A percentile compares a stretch with the other conserved stretches of the same genome.
These are phyloP conservation scores for Megalurothrips usitatus DNA, from an alignment of 2,888 invertebrate species.

Conservation along the genomic window DNA sequence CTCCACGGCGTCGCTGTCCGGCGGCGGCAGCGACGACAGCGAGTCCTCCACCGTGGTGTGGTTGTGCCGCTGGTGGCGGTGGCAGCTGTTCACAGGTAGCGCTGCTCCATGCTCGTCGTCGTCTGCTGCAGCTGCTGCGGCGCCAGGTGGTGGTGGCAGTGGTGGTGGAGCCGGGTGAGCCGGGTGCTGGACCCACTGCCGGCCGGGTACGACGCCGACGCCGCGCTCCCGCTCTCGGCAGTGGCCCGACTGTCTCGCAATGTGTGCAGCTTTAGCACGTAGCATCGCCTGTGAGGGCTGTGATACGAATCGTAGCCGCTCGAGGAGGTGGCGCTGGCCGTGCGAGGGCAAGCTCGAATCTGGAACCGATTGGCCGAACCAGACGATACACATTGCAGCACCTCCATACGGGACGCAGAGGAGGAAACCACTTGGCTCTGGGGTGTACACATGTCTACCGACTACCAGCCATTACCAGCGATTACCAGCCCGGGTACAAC, in stretches of 20 bases:
- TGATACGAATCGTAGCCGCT: slow-evolving; percentile 45
- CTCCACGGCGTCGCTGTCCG: not conserved
- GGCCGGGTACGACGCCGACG: not conserved
- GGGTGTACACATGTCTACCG: no score
- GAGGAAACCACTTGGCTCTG: no score
- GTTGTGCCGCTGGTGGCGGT: slow-evolving; percentile 7
- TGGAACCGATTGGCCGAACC: slow-evolving; percentile 36
- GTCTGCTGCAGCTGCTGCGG: slow-evolving; percentile 28
- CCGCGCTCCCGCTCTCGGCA: not conserved
- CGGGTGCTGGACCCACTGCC: not conserved
- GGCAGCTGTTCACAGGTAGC: slow-evolving; percentile 32
- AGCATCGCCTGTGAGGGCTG: slow-evolving; percentile 44
- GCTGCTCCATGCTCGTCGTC: slow-evolving; percentile 28
- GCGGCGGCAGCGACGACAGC: not conserved
- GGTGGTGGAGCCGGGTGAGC: not conserved
- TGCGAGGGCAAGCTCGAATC: slow-evolving; percentile 36
- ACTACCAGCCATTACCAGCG: no score
- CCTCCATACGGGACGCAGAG: slow-evolving; percentile 28
- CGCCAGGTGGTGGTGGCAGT: slow-evolving; percentile 5
- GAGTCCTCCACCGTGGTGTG: not conserved
- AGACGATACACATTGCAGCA: slow-evolving; percentile 33
- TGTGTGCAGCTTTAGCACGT: slow-evolving; percentile 40
- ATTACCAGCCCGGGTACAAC: no score
- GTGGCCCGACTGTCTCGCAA: not conserved
- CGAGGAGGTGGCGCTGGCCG: slow-evolving; percentile 41